These are phyloP conservation scores for Oxycera nigricornis DNA, from an alignment of 2,888 invertebrate genomes.

Conservation along the genomic window DNA sequence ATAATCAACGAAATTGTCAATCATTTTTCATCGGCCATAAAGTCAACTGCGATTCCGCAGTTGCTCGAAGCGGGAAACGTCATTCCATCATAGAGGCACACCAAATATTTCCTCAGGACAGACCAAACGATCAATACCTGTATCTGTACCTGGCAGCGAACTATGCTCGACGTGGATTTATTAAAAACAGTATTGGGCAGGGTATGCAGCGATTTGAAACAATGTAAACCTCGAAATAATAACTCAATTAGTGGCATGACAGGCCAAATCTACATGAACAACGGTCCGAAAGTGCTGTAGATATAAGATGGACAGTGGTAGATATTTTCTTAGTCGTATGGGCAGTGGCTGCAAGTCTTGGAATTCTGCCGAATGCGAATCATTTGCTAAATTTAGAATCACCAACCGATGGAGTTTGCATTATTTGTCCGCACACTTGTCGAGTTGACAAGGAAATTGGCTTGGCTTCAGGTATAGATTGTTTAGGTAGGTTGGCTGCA, in stretches of 20 bases:
- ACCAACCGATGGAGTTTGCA: no score
- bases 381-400: background rate
- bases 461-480: no score
- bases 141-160: background rate
- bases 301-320: background rate
- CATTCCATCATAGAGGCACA: slow-evolving; percentile 14
- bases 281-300: slow-evolving; percentile 18
- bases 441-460: no score
- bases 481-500: no score
- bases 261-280: slow-evolving; percentile 33
- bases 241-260: slow-evolving; percentile 40
- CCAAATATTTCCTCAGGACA: slow-evolving; percentile 20
- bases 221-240: slow-evolving; percentile 37
- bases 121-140: background rate
- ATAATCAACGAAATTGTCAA: slow-evolving; percentile 38
- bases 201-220: slow-evolving; percentile 8
- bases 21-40: slow-evolving; percentile 36
- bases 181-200: slow-evolving; percentile 12
- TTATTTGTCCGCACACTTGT: no score
- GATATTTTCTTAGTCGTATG: background rate
- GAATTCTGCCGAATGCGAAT: background rate
- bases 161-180: background rate
- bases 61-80: background rate
- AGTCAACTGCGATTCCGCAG: slow-evolving; percentile 17
- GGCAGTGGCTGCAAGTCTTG: background rate